phyloP scores from a whole-genome alignment of 2,888 invertebrate genomes.

The Apomyelois bistriatella region DNA sequence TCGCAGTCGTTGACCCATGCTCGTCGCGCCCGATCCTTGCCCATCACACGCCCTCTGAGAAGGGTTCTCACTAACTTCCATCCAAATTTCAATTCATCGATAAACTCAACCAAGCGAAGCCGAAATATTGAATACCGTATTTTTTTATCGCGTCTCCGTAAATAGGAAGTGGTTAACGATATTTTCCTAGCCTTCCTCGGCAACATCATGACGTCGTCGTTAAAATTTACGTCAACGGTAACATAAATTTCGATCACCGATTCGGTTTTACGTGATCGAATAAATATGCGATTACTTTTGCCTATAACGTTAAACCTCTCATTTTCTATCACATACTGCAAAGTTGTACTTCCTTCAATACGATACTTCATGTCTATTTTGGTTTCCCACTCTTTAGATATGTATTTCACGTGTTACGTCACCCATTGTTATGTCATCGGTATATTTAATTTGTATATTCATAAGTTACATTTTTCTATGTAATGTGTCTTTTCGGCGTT shows the following conservation, averaged over 20 bases:
- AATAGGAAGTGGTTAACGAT: slow-evolving; percentile 10
- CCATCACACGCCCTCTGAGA: slow-evolving; percentile 37
- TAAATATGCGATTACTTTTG: slow-evolving; percentile 5
- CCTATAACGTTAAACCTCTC: slow-evolving; percentile 4
- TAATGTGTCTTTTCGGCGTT: slow-evolving; percentile 23
- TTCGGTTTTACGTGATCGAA: slow-evolving; percentile 5
- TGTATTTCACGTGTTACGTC: background rate
- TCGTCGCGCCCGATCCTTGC: slow-evolving; percentile 34
- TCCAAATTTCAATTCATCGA: slow-evolving; percentile 12
- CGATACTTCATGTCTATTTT: background rate
- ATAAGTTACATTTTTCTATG: slow-evolving; percentile 22
- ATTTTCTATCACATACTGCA: background rate
- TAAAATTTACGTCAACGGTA: slow-evolving; percentile 1
- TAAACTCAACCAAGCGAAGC: background rate
- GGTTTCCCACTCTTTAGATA: background rate
- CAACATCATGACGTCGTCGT: background rate
- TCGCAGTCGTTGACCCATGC: slow-evolving; percentile 66
- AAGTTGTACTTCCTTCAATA: background rate
- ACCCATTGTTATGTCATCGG: background rate
- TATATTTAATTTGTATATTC: slow-evolving; percentile 10
- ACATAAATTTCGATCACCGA: slow-evolving; percentile 5
- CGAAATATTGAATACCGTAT: slow-evolving; percentile 4
- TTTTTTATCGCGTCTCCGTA: slow-evolving; percentile 6
- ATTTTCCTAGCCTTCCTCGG: slow-evolving; percentile 1
- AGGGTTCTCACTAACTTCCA: slow-evolving; percentile 24